Evolutionary conservation across 2,797 vertebrate genomes (phyloP).

Genomic region (Oceanodroma leucorhoa): DNA sequence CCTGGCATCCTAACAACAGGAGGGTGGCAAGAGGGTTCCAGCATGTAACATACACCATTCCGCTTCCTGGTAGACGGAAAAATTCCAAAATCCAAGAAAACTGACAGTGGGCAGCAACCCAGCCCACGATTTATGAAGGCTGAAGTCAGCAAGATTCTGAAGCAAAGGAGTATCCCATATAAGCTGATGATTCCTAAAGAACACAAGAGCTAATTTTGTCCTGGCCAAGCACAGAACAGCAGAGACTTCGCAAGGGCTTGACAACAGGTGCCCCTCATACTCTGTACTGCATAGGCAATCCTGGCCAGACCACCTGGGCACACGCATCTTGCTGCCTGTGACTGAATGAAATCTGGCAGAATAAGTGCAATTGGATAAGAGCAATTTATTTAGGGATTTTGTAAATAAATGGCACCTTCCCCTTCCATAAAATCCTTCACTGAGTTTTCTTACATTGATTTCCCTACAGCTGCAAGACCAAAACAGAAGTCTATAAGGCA

Average conservation of each 20-base stretch:
- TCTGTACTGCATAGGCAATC: neutral
- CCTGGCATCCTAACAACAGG: neutral
- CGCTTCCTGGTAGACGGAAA: neutral
- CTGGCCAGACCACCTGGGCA: neutral
- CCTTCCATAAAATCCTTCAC: neutral
- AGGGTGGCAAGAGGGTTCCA: neutral
- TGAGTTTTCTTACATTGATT: neutral
- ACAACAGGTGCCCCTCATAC: too few relatives aligned
- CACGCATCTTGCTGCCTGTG: neutral
- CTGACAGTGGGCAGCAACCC: neutral
- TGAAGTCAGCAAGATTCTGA: neutral
- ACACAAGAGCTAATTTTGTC: neutral
- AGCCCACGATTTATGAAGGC: neutral
- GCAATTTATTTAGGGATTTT: neutral
- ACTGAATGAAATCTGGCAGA: neutral
- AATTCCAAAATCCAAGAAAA: neutral
- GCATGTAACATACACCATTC: neutral
- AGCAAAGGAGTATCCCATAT: neutral
- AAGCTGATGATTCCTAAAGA: neutral
- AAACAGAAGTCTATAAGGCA: neutral
- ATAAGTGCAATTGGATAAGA: neutral
- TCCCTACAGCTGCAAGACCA: neutral
- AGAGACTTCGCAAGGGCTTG: neutral
- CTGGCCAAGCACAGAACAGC: neutral
- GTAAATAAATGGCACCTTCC: neutral